Evolutionary conservation across 2,888 invertebrate genomes (phyloP).

Genomic region (Ormyrus pomaceus): DNA sequence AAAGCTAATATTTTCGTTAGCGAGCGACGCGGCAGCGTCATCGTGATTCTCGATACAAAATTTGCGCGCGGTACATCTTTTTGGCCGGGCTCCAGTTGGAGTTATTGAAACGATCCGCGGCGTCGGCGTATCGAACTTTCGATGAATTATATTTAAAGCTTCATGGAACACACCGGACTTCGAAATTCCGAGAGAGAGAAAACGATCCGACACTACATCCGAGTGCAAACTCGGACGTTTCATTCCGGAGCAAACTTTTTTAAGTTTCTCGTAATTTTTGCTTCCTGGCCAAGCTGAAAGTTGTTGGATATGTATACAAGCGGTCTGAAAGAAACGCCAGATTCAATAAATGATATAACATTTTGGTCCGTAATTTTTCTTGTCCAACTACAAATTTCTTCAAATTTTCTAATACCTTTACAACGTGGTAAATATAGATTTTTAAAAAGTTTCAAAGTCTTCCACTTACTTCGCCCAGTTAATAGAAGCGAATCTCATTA

Average conservation of each 20-base stretch:
- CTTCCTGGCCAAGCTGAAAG: no score
- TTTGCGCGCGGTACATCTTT: slow-evolving; percentile 67
- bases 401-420: no score
- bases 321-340: no score
- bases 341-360: no score
- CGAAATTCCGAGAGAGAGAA: slow-evolving; percentile 1
- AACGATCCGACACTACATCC: not conserved
- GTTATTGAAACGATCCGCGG: slow-evolving; percentile 60
- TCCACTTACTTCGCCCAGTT: no score
- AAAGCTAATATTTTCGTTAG: slow-evolving; percentile 29
- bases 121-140: slow-evolving; percentile 68
- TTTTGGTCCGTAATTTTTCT: no score
- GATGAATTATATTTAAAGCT: slow-evolving; percentile 68
- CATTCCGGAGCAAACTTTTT: not conserved
- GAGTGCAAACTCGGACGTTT: not conserved
- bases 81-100: slow-evolving; percentile 65
- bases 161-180: not conserved
- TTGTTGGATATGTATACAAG: no score
- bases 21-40: slow-evolving; percentile 58
- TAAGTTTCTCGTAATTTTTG: not conserved
- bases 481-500: no score
- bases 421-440: no score
- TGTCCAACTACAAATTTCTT: no score
- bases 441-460: no score
- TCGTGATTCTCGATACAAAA: slow-evolving; percentile 64